A percentile compares a stretch with the other conserved stretches of the same genome.
These are phyloP conservation scores for Berghia stephanieae DNA, from an alignment of 1,140 invertebrate species.

Conservation along the genomic window DNA sequence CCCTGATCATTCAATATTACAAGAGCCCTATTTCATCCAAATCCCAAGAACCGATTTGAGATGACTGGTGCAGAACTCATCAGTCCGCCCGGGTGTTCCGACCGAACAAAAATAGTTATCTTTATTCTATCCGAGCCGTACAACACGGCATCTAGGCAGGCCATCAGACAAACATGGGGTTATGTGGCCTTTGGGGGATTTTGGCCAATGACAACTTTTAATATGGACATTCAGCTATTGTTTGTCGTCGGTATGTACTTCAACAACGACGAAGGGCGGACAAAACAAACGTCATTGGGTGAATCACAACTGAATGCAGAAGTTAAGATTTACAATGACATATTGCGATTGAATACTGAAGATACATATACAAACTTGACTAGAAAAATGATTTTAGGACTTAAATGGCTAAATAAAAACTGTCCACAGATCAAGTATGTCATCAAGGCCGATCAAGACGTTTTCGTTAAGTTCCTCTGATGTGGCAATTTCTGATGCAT, in stretches of 20 bases:
- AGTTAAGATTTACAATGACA: background rate
- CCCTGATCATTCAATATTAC: too few species aligned
- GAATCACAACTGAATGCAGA: background rate
- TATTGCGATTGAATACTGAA: constrained; percentile 21
- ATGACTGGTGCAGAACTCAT: too few species aligned
- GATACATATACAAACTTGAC: constrained; percentile 27
- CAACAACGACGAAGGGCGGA: too few species aligned
- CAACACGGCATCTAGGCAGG: background rate
- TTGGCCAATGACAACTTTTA: background rate
- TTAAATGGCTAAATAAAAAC: background rate
- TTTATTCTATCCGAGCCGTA: constrained; percentile 14
- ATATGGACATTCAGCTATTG: background rate
- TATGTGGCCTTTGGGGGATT: background rate
- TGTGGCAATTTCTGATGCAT: constrained; percentile 40
- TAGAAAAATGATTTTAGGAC: constrained; percentile 17
- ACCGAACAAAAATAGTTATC: too few species aligned
- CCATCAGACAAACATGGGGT: constrained; percentile 27
- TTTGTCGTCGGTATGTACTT: background rate
- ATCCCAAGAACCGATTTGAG: too few species aligned
- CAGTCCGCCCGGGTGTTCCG: too few species aligned
- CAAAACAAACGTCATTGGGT: background rate
- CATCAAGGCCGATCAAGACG: constrained; percentile 71
- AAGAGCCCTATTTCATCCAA: too few species aligned
- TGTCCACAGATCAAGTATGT: constrained; percentile 65
- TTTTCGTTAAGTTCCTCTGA: constrained; percentile 67